Evolutionary conservation across 2,113 vertebrate genomes (phyloP), one percentile per base, ranked within the genome.

Genomic region (Poeciliopsis prolifica): DNA sequence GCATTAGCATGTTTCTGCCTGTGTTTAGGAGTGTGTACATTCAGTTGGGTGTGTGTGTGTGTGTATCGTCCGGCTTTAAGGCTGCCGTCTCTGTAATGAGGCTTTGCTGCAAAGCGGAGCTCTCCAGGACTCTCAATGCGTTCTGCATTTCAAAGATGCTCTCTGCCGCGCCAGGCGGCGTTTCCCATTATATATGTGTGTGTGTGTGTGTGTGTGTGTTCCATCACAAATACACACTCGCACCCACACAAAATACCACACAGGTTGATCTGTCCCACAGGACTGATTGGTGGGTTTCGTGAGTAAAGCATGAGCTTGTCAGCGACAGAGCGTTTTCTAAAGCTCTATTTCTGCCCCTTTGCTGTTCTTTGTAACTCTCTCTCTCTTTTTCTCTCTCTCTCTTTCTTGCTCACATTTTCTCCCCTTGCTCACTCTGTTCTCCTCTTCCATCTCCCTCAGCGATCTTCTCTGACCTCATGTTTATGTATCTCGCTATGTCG

Each of bases 51-150:
- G 19, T 77, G 51, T 64, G 61, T 51, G 74, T 73, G 68, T 89
- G 89, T 83, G 87, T 86, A 87, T 81, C 85, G 77, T 63, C 78
- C 75, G 61, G 86, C 85, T 90, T 85, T 86, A 87, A 90, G 86
- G 87, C 89, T 78, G 85, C 85, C 86, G 86, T 89, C 84, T 88
- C 88, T 90, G 91, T 92, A 93, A 88, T 92, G 91, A 92, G 90
- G 86, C 90, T 92, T 86, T 89, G 86, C 90, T 87, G 89, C 88
- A 86, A 87, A 79, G 89, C 78, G 77, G 79, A 82, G 80, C 85
- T 83, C 80, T 79, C 78, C 63, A 73, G 72, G 81, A 85, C 80
- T 87, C 82, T 81, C 79, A 82, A 85, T 78, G 89, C 88, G 85
- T 82, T 87, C 86, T 80, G 91, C 84, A 89, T 93, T 82, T 86